Evolutionary conservation across 2,113 vertebrate species (phyloP).

Genomic region (Podocnemis expansa): DNA sequence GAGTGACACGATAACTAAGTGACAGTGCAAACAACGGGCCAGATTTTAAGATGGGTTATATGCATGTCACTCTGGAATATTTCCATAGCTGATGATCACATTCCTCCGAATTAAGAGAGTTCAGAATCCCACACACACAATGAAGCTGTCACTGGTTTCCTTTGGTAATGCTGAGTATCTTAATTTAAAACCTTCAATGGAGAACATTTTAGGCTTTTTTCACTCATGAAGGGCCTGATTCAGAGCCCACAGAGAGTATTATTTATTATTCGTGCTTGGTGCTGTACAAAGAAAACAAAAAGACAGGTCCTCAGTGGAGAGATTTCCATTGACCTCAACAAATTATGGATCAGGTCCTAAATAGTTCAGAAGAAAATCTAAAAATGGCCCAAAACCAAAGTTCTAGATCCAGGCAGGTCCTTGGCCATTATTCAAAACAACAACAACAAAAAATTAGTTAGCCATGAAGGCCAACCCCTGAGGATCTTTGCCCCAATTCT

Average conservation of each 20-base stretch:
- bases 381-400: background rate
- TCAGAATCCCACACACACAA: background rate
- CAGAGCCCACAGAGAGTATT: background rate
- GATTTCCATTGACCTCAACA: background rate
- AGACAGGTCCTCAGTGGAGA: background rate
- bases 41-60: background rate
- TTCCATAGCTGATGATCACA: background rate
- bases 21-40: background rate
- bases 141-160: background rate
- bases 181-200: background rate
- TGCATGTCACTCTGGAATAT: background rate
- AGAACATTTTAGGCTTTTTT: background rate
- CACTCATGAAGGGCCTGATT: background rate
- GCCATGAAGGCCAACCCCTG: fast-evolving
- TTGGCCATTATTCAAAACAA: background rate
- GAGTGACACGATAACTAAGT: background rate
- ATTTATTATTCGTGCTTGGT: background rate
- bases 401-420: background rate
- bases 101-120: background rate
- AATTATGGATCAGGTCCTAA: background rate
- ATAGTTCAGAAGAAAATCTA: background rate
- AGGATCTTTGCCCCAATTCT: background rate
- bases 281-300: background rate
- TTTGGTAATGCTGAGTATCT: background rate
- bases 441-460: too few relatives aligned